A percentile compares a stretch with the other conserved stretches of the same genome.
Conservation (phyloP, 2,888 invertebrate genomes). For the Strigamia crassipes region DNA sequence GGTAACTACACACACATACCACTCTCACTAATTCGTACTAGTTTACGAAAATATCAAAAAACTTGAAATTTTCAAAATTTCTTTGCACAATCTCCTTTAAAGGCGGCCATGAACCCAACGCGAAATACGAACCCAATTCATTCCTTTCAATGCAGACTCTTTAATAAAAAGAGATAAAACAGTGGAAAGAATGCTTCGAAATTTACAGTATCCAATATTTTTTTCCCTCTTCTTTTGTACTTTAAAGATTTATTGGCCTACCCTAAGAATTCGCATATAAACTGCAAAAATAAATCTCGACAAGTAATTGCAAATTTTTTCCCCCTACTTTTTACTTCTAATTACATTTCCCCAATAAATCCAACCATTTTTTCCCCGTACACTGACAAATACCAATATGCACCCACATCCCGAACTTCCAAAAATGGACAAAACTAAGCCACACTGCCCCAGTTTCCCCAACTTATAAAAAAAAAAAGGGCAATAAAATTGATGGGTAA, state of each 20-base stretch:
- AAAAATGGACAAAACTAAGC: background rate
- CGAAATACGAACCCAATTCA: background rate
- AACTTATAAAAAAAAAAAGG: background rate
- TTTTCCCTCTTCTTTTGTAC: background rate
- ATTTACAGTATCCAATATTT: slow-evolving; percentile 10
- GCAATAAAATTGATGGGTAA: slow-evolving; percentile 6
- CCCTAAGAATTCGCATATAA: slow-evolving; percentile 6
- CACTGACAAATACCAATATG: background rate
- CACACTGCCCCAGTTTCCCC: background rate
- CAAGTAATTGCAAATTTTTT: background rate
- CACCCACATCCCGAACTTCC: background rate
- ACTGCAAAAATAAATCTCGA: slow-evolving; percentile 1
- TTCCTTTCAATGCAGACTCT: background rate
- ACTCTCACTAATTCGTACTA: too few species aligned
- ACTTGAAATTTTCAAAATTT: too few species aligned
- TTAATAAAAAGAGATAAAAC: background rate
- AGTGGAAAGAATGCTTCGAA: background rate
- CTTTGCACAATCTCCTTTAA: background rate
- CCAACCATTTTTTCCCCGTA: background rate
- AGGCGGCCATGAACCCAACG: background rate
- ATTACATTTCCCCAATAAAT: slow-evolving; percentile 1
- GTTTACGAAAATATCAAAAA: too few species aligned
- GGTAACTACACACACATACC: too few species aligned
- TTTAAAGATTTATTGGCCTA: background rate
- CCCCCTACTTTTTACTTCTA: background rate